Evolutionary conservation across 2,113 vertebrate genomes (phyloP).

Genomic region (Heterochromis multidens): DNA sequence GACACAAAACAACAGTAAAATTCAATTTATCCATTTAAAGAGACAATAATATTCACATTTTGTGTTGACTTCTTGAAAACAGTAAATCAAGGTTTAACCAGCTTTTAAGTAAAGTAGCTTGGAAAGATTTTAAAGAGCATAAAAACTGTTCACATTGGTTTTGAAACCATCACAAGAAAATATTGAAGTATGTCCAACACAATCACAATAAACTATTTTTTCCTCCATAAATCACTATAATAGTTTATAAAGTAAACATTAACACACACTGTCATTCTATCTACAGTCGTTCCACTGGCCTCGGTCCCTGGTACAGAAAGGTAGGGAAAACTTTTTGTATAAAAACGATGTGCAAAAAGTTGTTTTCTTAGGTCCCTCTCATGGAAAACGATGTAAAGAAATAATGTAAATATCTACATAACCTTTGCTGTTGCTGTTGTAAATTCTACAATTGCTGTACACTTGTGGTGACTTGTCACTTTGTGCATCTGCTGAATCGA

Average conservation of each 20-base stretch:
- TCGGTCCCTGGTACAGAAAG: constrained; percentile 53
- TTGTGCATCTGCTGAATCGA: constrained; percentile 47
- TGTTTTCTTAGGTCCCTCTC: constrained; percentile 52
- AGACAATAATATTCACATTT: constrained; percentile 58
- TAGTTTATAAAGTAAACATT: constrained; percentile 63
- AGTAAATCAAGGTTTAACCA: constrained; percentile 38
- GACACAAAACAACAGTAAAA: constrained; percentile 63
- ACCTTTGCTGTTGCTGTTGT: constrained; percentile 16
- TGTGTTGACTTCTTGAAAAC: constrained; percentile 43
- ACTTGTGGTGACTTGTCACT: constrained; percentile 32
- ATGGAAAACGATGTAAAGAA: constrained; percentile 41
- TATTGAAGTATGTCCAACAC: constrained; percentile 73
- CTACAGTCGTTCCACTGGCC: constrained; percentile 66
- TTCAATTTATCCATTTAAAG: constrained; percentile 51
- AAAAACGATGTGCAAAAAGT: constrained; percentile 66
- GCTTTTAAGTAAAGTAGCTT: constrained; percentile 27
- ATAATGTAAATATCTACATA: constrained; percentile 46
- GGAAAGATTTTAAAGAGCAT: constrained; percentile 40
- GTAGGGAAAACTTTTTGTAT: constrained; percentile 40
- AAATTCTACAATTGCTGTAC: constrained; percentile 21
- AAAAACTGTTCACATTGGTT: constrained; percentile 50
- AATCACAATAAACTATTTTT: constrained; percentile 54
- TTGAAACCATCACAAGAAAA: constrained; percentile 67
- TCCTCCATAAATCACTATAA: constrained; percentile 55
- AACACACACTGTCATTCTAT: constrained; percentile 53